Evolutionary conservation across 2,113 vertebrate species (phyloP).

Genomic region (Micronycteris hirsuta): DNA sequence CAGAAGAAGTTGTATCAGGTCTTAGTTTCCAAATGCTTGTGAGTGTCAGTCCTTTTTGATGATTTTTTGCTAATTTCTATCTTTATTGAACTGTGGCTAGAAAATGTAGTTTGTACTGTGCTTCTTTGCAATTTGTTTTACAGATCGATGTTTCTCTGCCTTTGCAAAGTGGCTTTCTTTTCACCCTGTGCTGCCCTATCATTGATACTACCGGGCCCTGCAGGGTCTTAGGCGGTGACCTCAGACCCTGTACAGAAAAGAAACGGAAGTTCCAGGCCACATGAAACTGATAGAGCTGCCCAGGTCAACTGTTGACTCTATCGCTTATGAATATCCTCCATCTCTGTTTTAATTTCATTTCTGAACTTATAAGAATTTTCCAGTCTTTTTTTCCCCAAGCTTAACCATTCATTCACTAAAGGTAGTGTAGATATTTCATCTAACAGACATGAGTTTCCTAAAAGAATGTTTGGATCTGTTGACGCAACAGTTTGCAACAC

Average conservation of each 20-base stretch:
- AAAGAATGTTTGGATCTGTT: not conserved
- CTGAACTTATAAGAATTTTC: not conserved
- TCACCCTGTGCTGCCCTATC: not conserved
- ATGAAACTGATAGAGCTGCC: too few relatives aligned
- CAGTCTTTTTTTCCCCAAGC: not conserved
- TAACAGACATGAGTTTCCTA: rapidly evolving
- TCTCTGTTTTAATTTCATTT: not conserved
- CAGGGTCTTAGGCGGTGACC: not conserved
- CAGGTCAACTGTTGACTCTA: not conserved
- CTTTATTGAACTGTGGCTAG: not conserved
- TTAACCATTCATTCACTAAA: not conserved
- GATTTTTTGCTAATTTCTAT: not conserved
- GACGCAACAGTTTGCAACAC: not conserved
- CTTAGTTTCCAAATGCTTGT: not conserved
- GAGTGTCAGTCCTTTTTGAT: not conserved
- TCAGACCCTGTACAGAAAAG: not conserved
- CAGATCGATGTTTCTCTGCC: not conserved
- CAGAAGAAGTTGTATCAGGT: not conserved
- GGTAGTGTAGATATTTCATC: not conserved
- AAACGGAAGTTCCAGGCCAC: not conserved
- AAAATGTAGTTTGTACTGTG: not conserved
- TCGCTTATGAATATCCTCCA: not conserved
- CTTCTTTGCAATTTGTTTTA: not conserved
- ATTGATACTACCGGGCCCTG: not conserved
- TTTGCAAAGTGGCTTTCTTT: not conserved